Conservation (phyloP, 1,140 invertebrate genomes). For the Heterodera schachtii region DNA sequence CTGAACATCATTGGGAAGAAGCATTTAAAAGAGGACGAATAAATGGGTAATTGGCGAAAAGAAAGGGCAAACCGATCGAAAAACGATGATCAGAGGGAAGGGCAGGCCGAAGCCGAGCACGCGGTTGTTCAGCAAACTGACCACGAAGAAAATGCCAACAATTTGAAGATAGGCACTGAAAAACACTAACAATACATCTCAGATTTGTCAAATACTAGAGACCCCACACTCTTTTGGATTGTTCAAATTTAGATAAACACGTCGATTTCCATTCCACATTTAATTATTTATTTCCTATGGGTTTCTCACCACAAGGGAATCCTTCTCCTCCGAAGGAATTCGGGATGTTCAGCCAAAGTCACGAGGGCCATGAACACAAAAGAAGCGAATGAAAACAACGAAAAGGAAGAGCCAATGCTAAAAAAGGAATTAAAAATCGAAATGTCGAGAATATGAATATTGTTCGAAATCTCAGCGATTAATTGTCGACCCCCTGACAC, state of each 20-base stretch:
- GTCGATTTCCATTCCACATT: no score
- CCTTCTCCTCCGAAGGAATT: constrained; percentile 78
- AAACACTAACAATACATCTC: constrained; percentile 2
- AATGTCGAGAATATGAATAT: no score
- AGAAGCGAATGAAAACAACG: constrained; percentile 87
- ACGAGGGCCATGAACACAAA: constrained; percentile 86
- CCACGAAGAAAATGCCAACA: constrained; percentile 86
- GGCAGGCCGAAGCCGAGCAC: constrained; percentile 93
- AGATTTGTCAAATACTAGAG: no score
- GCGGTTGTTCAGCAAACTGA: constrained; percentile 90
- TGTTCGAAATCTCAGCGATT: constrained; percentile 70
- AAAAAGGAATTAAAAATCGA: background rate
- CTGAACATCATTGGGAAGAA: background rate
- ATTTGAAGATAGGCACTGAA: constrained; percentile 80
- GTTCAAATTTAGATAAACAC: no score
- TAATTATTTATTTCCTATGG: no score
- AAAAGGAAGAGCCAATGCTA: constrained; percentile 64
- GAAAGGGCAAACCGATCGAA: constrained; percentile 75
- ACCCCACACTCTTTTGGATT: no score
- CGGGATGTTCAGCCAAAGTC: constrained; percentile 83
- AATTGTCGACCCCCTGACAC: constrained; percentile 75
- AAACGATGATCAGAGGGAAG: constrained; percentile 97
- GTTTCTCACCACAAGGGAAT: constrained; percentile 68
- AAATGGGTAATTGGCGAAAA: background rate
- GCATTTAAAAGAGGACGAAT: no score